Evolutionary conservation across 2,113 vertebrate species (phyloP), one percentile per base, ranked within the genome.

Genomic region (Nycticorax nycticorax): DNA sequence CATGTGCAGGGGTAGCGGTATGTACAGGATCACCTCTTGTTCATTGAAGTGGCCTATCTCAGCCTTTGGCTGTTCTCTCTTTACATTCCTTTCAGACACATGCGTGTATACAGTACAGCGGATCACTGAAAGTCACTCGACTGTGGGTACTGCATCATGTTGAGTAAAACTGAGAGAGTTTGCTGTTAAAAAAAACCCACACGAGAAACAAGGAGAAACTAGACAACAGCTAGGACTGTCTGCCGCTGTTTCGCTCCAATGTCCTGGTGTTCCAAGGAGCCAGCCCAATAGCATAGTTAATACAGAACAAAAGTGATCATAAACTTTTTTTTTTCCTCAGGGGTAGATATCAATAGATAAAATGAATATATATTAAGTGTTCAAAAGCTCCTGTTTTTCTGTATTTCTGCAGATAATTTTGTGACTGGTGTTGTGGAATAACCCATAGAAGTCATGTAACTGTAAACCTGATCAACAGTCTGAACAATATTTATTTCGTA

Each of bases 71-170:
- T 71, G 20, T 6, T 64, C 26, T 73, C 37, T 59, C 39, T 57
- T 48, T 55, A 26, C 7, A 2, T 28, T 19, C 5, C 43, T 68
- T 48, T 53, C n/a, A 14, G 19, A 33, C 32, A 59, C 0, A 0
- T 35, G 32, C 26, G 69, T 15, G 14, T 17, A 18, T 52, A 32
- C n/a, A 60, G 16, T 33, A 57, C 32, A 59, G 64, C 6, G 21
- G 27, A 55, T 60, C 32, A 16, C 4, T 50, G 23, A 28, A 67
- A 59, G 32, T 47, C 33, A 15, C 24, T 73, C 0, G 16, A 4
- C 24, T 28, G 8, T 60, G 16, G 14, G 24, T 57, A 66, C 28
- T 41, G 39, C 76, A 69, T 48, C n/a, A n/a, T 13, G 11, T 41
- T 80, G 35, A 60, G 18, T 56, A 35, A 76, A 88, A 71, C 9